These are phyloP conservation scores for Synergus japonicus DNA, from an alignment of 2,888 invertebrate genomes.

Conservation along the genomic window DNA sequence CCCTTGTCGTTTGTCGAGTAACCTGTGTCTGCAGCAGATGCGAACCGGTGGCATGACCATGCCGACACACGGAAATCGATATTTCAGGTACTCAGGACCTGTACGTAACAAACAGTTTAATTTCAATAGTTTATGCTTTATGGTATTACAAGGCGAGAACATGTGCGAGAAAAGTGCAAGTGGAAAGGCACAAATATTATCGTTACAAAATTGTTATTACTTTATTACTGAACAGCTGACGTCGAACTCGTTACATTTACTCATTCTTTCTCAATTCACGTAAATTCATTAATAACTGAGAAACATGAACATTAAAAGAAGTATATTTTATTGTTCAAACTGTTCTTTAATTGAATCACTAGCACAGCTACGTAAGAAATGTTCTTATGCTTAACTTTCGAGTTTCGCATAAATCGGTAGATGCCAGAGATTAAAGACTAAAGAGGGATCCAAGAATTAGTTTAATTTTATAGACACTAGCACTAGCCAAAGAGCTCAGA, in stretches of 20 bases:
- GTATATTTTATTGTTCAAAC: too few relatives aligned
- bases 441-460: not conserved
- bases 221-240: conserved; percentile 22
- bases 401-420: not conserved
- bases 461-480: not conserved
- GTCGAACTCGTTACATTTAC: not conserved
- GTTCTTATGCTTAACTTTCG: not conserved
- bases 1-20: conserved; percentile 52
- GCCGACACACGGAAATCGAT: conserved; percentile 70
- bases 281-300: not conserved
- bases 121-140: conserved; percentile 35
- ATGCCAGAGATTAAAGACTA: not conserved
- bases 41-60: conserved; percentile 60
- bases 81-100: conserved; percentile 61
- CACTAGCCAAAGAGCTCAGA: conserved; percentile 12
- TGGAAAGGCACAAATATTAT: not conserved
- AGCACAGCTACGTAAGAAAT: not conserved
- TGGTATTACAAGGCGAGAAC: conserved; percentile 18
- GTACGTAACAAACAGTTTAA: conserved; percentile 39
- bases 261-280: not conserved
- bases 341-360: not conserved
- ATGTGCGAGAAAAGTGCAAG: conserved; percentile 5
- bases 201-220: conserved; percentile 19
- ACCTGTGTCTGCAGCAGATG: conserved; percentile 64
- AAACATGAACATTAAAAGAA: not conserved